Conservation (phyloP, 1,140 invertebrate species). For the Ylistrum balloti region DNA sequence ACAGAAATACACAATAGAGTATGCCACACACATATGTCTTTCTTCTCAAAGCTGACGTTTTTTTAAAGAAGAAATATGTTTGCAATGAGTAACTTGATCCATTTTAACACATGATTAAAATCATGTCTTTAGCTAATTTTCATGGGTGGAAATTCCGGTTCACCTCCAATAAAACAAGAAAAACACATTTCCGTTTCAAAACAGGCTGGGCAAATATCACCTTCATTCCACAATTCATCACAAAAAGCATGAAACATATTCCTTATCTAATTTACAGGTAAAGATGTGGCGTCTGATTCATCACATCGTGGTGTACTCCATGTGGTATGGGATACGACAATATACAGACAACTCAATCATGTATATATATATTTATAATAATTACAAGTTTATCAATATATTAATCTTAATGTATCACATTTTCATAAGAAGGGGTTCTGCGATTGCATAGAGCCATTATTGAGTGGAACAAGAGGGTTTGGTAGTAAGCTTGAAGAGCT, state of each 20-base stretch:
- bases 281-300: neutral
- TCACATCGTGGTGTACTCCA: neutral
- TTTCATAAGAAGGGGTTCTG: conserved; percentile 74
- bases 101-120: no score
- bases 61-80: no score
- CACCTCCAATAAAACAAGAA: neutral
- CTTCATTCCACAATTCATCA: neutral
- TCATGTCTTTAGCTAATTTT: no score
- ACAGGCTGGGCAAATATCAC: conserved; percentile 29
- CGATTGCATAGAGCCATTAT: conserved; percentile 52
- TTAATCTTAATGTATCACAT: conserved; percentile 28
- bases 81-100: no score
- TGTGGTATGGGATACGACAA: conserved; percentile 4
- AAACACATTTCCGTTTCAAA: neutral
- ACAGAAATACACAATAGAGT: no score
- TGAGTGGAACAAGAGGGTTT: conserved; percentile 68
- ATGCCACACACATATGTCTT: no score
- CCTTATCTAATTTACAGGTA: neutral
- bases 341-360: conserved; percentile 18
- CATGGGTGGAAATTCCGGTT: no score
- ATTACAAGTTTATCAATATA: conserved; percentile 29
- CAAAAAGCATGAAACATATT: neutral
- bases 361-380: conserved; percentile 13
- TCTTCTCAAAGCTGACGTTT: no score
- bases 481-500: conserved; percentile 64